A percentile compares a stretch with the other conserved stretches of the same genome.
phyloP scores from a whole-genome alignment of 2,888 invertebrate genomes.

The Scaptomyza polygonia region DNA sequence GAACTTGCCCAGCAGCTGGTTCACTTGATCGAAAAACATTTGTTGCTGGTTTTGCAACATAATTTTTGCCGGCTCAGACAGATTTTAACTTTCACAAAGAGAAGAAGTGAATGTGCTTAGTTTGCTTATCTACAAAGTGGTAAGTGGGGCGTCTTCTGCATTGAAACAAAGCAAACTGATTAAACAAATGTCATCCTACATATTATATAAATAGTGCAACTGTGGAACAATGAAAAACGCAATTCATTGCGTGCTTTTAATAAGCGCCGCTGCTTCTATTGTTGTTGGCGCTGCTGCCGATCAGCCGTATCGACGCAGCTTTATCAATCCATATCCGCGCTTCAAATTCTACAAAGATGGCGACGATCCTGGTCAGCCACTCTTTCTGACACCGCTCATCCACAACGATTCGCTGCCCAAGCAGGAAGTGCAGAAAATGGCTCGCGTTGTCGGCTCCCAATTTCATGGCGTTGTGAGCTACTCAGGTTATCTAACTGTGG shows the following conservation, averaged over 20 bases:
- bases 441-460: slow-evolving; percentile 79
- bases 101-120: slow-evolving; percentile 22
- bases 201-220: background rate
- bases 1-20: background rate
- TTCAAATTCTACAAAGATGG: slow-evolving; percentile 72
- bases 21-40: background rate
- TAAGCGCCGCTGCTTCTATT: slow-evolving; percentile 23
- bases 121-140: slow-evolving; percentile 19
- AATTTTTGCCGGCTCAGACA: slow-evolving; percentile 49
- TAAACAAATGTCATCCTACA: background rate
- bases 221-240: slow-evolving; percentile 67
- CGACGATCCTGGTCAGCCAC: slow-evolving; percentile 85
- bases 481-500: slow-evolving; percentile 91
- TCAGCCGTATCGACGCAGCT: slow-evolving; percentile 68
- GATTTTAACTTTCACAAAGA: slow-evolving; percentile 17
- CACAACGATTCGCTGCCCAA: slow-evolving; percentile 81
- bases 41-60: slow-evolving; percentile 12
- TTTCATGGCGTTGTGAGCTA: slow-evolving; percentile 85
- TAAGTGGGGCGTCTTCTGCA: slow-evolving; percentile 23
- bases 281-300: slow-evolving; percentile 17
- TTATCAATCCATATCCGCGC: slow-evolving; percentile 84
- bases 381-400: slow-evolving; percentile 81
- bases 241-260: slow-evolving; percentile 58
- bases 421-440: slow-evolving; percentile 83
- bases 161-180: slow-evolving; percentile 24